Conservation (phyloP, 2,113 vertebrate genomes). For the Labrus mixtus region DNA sequence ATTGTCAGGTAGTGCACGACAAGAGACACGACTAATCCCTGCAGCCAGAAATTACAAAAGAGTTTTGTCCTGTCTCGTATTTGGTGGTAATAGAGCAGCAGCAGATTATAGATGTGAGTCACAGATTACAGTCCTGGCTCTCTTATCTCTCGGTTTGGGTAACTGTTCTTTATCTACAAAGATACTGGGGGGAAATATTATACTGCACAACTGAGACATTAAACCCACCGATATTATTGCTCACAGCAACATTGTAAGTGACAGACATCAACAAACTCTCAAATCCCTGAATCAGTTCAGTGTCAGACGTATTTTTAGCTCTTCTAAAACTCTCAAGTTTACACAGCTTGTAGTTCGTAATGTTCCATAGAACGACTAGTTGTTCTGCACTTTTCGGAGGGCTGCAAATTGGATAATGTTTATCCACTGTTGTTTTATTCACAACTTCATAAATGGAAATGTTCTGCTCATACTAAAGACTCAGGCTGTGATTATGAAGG, state of each 20-base stretch:
- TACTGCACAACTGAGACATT: slow-evolving; percentile 34
- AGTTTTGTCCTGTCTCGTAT: slow-evolving; percentile 43
- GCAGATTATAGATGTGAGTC: slow-evolving; percentile 63
- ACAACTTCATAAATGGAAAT: not conserved
- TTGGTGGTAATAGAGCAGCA: slow-evolving; percentile 51
- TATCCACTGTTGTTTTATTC: no score
- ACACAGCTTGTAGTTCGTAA: not conserved
- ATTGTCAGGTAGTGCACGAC: slow-evolving; percentile 23
- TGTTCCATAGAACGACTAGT: not conserved
- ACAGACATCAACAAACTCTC: slow-evolving; percentile 4
- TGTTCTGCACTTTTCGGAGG: not conserved
- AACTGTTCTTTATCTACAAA: slow-evolving; percentile 45
- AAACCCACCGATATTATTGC: slow-evolving; percentile 11
- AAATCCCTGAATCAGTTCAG: not conserved
- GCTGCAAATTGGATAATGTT: not conserved
- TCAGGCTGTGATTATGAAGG: not conserved
- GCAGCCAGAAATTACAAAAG: slow-evolving; percentile 45
- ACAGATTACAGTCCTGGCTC: slow-evolving; percentile 42
- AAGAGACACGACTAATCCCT: slow-evolving; percentile 28
- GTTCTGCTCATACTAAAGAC: not conserved
- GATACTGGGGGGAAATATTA: slow-evolving; percentile 41
- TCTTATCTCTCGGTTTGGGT: slow-evolving; percentile 53
- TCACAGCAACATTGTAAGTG: slow-evolving; percentile 12
- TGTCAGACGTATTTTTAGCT: not conserved
- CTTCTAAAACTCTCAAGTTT: slow-evolving; percentile 10